Conservation (phyloP, 2,113 vertebrate genomes). For the Sturnus vulgaris region DNA sequence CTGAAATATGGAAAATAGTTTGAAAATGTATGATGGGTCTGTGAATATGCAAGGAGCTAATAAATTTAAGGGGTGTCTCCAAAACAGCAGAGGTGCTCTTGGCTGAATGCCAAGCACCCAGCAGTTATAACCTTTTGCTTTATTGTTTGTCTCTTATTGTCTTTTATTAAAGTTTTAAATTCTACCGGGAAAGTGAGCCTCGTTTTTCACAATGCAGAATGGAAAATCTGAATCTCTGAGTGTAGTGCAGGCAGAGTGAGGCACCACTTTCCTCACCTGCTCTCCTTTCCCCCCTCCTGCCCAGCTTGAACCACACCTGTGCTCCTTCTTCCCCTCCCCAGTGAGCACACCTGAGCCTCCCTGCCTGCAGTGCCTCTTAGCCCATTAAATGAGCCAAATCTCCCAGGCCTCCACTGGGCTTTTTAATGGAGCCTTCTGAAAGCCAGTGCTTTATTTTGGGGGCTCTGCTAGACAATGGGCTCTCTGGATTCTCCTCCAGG, state of each 20-base stretch:
- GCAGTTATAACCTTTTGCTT: too few relatives aligned
- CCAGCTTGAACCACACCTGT: not conserved
- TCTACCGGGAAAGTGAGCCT: too few relatives aligned
- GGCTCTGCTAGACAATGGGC: conserved; percentile 29
- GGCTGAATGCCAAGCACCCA: too few relatives aligned
- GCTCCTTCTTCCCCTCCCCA: not conserved
- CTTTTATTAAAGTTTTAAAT: too few relatives aligned
- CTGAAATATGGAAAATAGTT: too few relatives aligned
- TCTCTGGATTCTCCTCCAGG: conserved; percentile 58
- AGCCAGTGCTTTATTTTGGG: conserved; percentile 37
- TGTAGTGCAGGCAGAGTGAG: not conserved
- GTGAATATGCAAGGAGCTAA: too few relatives aligned
- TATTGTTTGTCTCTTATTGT: too few relatives aligned
- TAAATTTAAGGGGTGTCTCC: too few relatives aligned
- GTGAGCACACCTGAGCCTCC: not conserved
- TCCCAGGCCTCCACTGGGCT: not conserved
- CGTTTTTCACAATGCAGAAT: not conserved
- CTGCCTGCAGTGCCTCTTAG: not conserved
- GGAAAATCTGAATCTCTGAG: not conserved
- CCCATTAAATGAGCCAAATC: conserved; percentile 1
- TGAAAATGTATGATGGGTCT: too few relatives aligned
- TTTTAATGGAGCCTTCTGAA: conserved; percentile 57
- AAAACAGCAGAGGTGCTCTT: too few relatives aligned
- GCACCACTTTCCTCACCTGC: not conserved
- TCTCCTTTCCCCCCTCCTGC: not conserved